Percentiles rank a stretch among this genome's conserved stretches.
phyloP scores from a whole-genome alignment of 1,140 invertebrate species.

The Muscidifurax raptorellus region DNA sequence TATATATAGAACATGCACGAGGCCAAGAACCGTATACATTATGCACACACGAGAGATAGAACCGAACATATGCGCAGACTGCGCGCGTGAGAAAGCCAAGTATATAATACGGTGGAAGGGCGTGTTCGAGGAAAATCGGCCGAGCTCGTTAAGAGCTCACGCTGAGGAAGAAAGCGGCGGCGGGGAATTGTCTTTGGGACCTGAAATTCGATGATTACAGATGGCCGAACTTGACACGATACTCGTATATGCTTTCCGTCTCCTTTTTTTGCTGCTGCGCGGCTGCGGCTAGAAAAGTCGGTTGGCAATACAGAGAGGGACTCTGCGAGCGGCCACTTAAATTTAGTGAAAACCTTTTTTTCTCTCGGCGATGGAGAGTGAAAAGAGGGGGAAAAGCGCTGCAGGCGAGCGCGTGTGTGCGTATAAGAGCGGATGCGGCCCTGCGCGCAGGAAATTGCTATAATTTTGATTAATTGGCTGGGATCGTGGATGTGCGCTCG shows the following conservation, averaged over 20 bases:
- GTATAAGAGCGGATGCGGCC: not conserved
- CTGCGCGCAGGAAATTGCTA: not conserved
- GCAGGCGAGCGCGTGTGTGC: too few relatives aligned
- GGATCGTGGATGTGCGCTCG: too few relatives aligned
- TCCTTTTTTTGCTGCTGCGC: not conserved
- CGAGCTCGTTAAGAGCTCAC: conserved; percentile 7
- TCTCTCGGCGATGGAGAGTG: not conserved
- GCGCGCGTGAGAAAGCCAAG: conserved; percentile 29
- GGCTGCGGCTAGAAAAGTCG: conserved; percentile 27
- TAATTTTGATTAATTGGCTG: conserved; percentile 16
- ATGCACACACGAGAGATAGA: conserved; percentile 24
- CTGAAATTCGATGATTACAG: conserved; percentile 53
- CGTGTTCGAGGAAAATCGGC: conserved; percentile 42
- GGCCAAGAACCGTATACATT: not conserved
- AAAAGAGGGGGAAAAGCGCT: too few relatives aligned
- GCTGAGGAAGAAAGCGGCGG: not conserved
- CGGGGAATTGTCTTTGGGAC: conserved; percentile 35
- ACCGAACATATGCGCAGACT: not conserved
- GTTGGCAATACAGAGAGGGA: not conserved
- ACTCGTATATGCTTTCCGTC: not conserved
- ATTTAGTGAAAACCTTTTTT: conserved; percentile 46
- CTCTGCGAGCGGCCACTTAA: conserved; percentile 10
- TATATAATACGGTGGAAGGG: conserved; percentile 12
- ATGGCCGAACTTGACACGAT: conserved; percentile 49
- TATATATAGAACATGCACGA: too few relatives aligned